Base-by-base conservation (phyloP, 2,888 invertebrate genomes). In the Cactoblastis cactorum region DNA sequence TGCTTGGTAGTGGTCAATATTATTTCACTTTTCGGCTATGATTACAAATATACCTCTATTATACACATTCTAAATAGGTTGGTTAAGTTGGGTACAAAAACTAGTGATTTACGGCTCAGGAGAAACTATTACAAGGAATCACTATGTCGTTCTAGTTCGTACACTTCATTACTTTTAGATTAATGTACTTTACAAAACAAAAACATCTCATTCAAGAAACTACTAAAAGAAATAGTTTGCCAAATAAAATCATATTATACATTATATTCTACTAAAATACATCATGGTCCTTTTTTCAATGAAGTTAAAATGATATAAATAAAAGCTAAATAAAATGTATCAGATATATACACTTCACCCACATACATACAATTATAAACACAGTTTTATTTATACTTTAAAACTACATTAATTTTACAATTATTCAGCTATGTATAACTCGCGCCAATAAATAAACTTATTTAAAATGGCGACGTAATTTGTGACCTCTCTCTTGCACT, bases 371-470 rank as follows among this genome's bases (percentile, higher is more conserved):
- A n/a, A n/a, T n/a, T n/a, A n/a, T n/a, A n/a, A n/a, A n/a, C n/a
- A n/a, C n/a, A n/a, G n/a, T n/a, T n/a, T n/a, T n/a, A n/a, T n/a
- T n/a, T n/a, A n/a, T n/a, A n/a, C n/a, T n/a, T n/a, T n/a, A n/a
- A n/a, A n/a, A 28, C 28, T 28, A 28, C 28, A 28, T 28, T 4
- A 6, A 28, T 28, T 6, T 28, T 28, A 28, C 28, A 28, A 9
- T 28, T 28, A 6, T 6, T 28, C 1, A 28, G 28, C 1, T 28
- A 28, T 66, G 63, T 71, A 68, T 15, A 19, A 63, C 68, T 50
- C 51, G 61, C 51, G 65, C 67, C 63, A 68, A 71, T 62, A 71
- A 83, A 83, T 84, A 83, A 83, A 84, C 83, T 73, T 74, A 72
- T 65, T 84, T 83, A 84, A 83, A n/a, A n/a, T n/a, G n/a, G n/a